Percentiles rank a stretch among this genome's conserved stretches.
Evolutionary conservation across 1,140 invertebrate genomes (phyloP).

Genomic region (Potamilus streckersoni): DNA sequence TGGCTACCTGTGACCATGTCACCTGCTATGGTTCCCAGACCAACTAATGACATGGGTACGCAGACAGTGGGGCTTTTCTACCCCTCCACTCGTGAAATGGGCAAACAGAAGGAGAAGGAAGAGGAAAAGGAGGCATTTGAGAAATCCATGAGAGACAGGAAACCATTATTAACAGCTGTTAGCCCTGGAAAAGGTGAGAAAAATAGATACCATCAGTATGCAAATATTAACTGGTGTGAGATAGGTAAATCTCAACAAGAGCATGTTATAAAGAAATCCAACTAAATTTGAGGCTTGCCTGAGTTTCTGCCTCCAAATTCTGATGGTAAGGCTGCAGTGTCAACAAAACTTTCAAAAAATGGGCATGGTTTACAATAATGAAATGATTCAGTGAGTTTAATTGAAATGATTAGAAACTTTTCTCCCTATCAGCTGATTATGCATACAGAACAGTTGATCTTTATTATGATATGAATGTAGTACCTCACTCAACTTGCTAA

Average conservation of each 20-base stretch:
- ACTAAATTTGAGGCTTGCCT: neutral
- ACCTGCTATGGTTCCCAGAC: slow-evolving; percentile 28
- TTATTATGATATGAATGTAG: too few species aligned
- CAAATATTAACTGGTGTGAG: too few species aligned
- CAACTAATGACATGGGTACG: slow-evolving; percentile 35
- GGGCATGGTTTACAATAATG: neutral
- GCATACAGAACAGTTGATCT: too few species aligned
- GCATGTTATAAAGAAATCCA: neutral
- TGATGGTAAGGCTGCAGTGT: neutral
- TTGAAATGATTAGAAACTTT: too few species aligned
- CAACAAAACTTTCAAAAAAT: neutral
- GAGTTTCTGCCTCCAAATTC: neutral
- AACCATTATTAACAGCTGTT: slow-evolving; percentile 63
- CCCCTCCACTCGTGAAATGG: slow-evolving; percentile 61
- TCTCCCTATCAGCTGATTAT: too few species aligned
- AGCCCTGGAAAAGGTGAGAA: slow-evolving; percentile 67
- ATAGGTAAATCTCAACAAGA: neutral
- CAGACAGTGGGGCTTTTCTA: slow-evolving; percentile 68
- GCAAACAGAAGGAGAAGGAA: slow-evolving; percentile 53
- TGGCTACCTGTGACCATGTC: slow-evolving; percentile 47
- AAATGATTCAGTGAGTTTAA: too few species aligned
- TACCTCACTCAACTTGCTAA: too few species aligned
- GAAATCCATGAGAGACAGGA: slow-evolving; percentile 62
- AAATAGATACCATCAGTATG: neutral
- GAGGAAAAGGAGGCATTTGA: slow-evolving; percentile 62